Evolutionary conservation across 2,888 invertebrate genomes (phyloP).

Genomic region (Rhagonycha lutea): DNA sequence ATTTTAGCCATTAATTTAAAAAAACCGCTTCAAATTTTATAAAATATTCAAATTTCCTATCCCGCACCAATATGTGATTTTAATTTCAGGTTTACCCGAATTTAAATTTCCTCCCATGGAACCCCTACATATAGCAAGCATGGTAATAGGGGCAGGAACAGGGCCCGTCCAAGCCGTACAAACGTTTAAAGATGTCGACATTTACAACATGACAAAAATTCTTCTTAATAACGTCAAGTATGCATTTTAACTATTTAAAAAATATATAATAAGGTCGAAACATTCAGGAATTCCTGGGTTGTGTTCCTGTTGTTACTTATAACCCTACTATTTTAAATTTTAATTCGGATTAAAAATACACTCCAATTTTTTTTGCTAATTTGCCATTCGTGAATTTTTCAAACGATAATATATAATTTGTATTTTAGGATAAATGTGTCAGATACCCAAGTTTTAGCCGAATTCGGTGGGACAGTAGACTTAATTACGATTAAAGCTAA

Average conservation of each 20-base stretch:
- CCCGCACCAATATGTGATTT: background rate
- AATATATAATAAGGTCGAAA: background rate
- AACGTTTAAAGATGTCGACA: conserved; percentile 66
- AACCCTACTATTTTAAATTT: background rate
- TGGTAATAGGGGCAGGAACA: conserved; percentile 57
- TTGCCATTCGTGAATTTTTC: too few relatives aligned
- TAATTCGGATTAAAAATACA: too few relatives aligned
- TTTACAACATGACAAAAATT: conserved; percentile 64
- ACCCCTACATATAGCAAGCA: conserved; percentile 51
- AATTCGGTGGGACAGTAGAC: conserved; percentile 36
- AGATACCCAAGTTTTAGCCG: background rate
- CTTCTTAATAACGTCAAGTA: conserved; percentile 63
- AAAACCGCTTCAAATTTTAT: too few relatives aligned
- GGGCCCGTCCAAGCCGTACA: conserved; percentile 69
- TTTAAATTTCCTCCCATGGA: conserved; percentile 62
- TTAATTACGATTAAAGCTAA: conserved; percentile 66
- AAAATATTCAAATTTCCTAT: too few relatives aligned
- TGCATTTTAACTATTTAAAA: background rate
- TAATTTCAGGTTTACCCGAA: conserved; percentile 59
- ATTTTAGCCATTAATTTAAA: background rate
- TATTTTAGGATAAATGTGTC: background rate
- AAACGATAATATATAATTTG: too few relatives aligned
- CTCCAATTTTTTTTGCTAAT: background rate
- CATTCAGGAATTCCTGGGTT: background rate
- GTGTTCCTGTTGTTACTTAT: background rate